A percentile compares a stretch with the other conserved stretches of the same genome.
These are phyloP conservation scores for Pseudachorutes palmiensis DNA, from an alignment of 1,140 invertebrate species.

Conservation along the genomic window DNA sequence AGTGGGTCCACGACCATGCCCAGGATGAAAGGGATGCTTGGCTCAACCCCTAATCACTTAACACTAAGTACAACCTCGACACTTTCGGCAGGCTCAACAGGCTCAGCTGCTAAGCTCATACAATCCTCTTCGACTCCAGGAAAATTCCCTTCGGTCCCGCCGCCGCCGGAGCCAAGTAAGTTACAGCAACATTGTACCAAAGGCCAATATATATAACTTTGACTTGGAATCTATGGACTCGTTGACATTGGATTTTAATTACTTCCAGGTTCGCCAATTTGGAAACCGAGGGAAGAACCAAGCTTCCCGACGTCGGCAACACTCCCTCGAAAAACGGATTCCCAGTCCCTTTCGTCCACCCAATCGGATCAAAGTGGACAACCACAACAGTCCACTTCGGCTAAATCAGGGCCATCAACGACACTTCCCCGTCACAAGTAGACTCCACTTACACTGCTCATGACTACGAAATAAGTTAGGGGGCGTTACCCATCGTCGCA, in stretches of 20 bases:
- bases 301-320: conserved; percentile 29
- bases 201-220: too few species aligned
- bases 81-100: conserved; percentile 81
- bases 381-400: neutral
- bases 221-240: neutral
- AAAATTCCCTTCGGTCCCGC: conserved; percentile 70
- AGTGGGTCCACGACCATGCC: conserved; percentile 42
- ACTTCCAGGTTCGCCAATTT: conserved; percentile 67
- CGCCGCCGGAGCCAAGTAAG: conserved; percentile 75
- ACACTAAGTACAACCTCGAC: conserved; percentile 87
- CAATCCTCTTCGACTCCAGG: conserved; percentile 86
- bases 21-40: conserved; percentile 51
- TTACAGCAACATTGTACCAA: neutral
- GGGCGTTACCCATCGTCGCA: too few species aligned
- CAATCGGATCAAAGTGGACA: conserved; percentile 4
- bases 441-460: neutral
- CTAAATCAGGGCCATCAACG: neutral
- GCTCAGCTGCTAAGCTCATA: conserved; percentile 83
- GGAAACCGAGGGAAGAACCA: conserved; percentile 68
- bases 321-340: conserved; percentile 32
- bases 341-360: conserved; percentile 19
- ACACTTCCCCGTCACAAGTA: conserved; percentile 6
- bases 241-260: neutral
- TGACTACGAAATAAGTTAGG: neutral
- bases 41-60: conserved; percentile 81